A percentile compares a stretch with the other conserved stretches of the same genome.
phyloP scores from a whole-genome alignment of 2,888 invertebrate species.

The Saturnia japonica region DNA sequence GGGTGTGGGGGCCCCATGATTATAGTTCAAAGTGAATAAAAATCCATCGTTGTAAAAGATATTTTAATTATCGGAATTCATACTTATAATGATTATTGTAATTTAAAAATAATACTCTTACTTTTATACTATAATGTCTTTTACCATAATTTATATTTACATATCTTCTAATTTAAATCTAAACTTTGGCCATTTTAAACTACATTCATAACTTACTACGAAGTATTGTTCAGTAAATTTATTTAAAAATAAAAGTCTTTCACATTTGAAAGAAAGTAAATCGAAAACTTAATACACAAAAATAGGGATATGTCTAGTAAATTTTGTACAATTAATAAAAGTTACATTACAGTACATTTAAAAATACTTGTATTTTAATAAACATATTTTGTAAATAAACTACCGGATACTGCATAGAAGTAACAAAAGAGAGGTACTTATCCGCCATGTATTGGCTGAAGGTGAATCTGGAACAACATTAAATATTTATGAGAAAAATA shows the following conservation, averaged over 20 bases:
- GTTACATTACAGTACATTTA: constrained; percentile 22
- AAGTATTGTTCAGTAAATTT: not conserved
- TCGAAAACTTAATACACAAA: not conserved
- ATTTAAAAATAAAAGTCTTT: not conserved
- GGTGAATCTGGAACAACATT: constrained; percentile 63
- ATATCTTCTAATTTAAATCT: constrained; percentile 29
- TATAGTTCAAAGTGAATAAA: constrained; percentile 16
- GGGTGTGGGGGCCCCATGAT: constrained; percentile 25
- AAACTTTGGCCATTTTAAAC: constrained; percentile 57
- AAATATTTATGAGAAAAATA: constrained; percentile 16
- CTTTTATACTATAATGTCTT: constrained; percentile 7
- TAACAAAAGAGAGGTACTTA: constrained; percentile 51
- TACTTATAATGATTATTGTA: constrained; percentile 10
- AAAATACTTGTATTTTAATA: constrained; percentile 43
- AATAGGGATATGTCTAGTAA: constrained; percentile 7
- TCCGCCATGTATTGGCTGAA: constrained; percentile 50
- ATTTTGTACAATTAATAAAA: constrained; percentile 8
- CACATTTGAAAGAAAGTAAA: not conserved
- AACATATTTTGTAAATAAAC: constrained; percentile 39
- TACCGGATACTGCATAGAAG: constrained; percentile 68
- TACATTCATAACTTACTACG: constrained; percentile 39
- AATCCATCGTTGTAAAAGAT: constrained; percentile 16
- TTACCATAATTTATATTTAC: constrained; percentile 24
- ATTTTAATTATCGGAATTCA: constrained; percentile 7
- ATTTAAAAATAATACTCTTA: constrained; percentile 14